A percentile compares a stretch with the other conserved stretches of the same genome.
These are phyloP conservation scores for Astreopora myriophthalma DNA, from an alignment of 64 coral and sea anemone genomes.

Conservation along the genomic window DNA sequence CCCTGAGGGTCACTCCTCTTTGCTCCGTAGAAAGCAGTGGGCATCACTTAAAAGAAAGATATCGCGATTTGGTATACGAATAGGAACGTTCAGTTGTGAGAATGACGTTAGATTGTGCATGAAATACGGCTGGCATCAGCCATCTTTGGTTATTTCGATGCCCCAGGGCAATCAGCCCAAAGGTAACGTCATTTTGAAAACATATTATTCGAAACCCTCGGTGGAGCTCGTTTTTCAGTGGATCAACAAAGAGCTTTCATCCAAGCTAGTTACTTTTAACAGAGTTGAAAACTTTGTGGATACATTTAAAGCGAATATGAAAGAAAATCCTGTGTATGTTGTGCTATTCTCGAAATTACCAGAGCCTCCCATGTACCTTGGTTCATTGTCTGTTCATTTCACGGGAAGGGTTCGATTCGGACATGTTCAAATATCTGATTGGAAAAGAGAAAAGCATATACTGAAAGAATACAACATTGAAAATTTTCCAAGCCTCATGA, in stretches of 20 bases:
- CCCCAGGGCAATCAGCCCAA: conserved; percentile 91
- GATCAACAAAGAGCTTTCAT: conserved; percentile 78
- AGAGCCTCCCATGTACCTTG: conserved; percentile 84
- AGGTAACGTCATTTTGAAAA: conserved; percentile 93
- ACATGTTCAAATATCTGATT: conserved; percentile 71
- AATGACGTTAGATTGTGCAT: conserved; percentile 83
- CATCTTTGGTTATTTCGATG: conserved; percentile 80
- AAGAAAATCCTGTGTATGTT: conserved; percentile 69
- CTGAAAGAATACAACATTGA: conserved; percentile 16
- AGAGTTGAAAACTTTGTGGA: conserved; percentile 52
- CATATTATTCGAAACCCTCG: conserved; percentile 82
- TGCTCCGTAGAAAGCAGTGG: conserved; percentile 82
- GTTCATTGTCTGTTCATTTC: conserved; percentile 91
- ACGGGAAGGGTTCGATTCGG: conserved; percentile 93
- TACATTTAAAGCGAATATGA: conserved; percentile 45
- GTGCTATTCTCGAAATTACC: conserved; percentile 77
- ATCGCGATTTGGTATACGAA: conserved; percentile 88
- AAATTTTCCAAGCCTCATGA: conserved; percentile 70
- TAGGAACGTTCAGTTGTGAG: conserved; percentile 88
- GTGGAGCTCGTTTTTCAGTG: conserved; percentile 79
- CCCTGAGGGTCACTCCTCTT: conserved; percentile 40
- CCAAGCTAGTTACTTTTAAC: conserved; percentile 63
- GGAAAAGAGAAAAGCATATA: conserved; percentile 40
- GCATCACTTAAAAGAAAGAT: conserved; percentile 74
- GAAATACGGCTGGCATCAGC: conserved; percentile 78